Percentiles rank a stretch among this genome's conserved stretches.
phyloP scores from a whole-genome alignment of 2,113 vertebrate species.

The Chloropsis cyanopogon region DNA sequence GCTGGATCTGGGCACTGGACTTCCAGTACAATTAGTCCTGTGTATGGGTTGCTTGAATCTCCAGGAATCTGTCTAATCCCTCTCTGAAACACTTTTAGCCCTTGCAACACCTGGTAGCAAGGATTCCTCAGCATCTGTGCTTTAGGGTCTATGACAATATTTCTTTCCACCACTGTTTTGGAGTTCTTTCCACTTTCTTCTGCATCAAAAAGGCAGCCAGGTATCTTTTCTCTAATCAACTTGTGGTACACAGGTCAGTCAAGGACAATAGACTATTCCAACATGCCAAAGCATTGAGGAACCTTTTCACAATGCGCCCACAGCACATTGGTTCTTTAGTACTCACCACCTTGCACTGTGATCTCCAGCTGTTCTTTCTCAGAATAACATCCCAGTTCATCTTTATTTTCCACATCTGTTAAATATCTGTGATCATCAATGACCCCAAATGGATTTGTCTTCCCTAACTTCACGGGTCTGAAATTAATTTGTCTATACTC shows the following conservation, averaged over 20 bases:
- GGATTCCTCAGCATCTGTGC: neutral
- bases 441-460: neutral
- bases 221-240: neutral
- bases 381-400: neutral
- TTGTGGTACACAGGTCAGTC: neutral
- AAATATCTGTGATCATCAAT: neutral
- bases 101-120: neutral
- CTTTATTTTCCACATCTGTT: neutral
- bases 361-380: neutral
- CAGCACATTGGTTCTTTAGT: neutral
- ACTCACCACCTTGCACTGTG: neutral
- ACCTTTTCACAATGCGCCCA: neutral
- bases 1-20: neutral
- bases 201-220: neutral
- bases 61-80: neutral
- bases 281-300: neutral
- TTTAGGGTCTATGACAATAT: neutral
- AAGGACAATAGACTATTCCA: neutral
- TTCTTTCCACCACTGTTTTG: neutral
- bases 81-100: neutral
- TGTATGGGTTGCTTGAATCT: neutral
- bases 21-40: neutral
- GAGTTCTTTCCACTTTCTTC: neutral
- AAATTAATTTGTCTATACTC: slow-evolving; percentile 26
- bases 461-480: neutral